Conservation (phyloP, 1,140 invertebrate species). For the Trachelipus rathkii region DNA sequence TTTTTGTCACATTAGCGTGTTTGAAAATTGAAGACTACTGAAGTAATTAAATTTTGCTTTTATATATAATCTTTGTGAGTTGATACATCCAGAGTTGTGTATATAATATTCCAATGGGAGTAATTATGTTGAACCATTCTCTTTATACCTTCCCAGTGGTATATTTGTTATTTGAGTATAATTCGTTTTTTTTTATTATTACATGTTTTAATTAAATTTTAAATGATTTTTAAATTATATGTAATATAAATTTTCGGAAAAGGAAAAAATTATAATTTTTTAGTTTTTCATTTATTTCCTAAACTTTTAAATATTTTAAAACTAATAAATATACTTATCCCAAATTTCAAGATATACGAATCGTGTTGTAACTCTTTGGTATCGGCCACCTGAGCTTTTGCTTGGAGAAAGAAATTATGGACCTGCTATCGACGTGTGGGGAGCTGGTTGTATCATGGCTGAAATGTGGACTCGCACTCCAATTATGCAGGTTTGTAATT, state of each 20-base stretch:
- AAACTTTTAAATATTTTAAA: too few relatives aligned
- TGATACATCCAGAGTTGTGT: too few relatives aligned
- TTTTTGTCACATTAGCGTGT: too few relatives aligned
- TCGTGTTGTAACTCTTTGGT: conserved; percentile 96
- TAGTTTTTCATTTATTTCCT: neutral
- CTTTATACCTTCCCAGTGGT: too few relatives aligned
- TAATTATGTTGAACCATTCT: too few relatives aligned
- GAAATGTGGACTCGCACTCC: conserved; percentile 95
- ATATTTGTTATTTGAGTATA: too few relatives aligned
- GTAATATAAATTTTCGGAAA: conserved; percentile 10
- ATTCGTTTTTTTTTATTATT: too few relatives aligned
- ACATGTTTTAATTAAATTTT: conserved; percentile 46
- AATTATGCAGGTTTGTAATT: conserved; percentile 58
- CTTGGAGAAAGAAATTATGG: conserved; percentile 93
- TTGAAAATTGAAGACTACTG: too few relatives aligned
- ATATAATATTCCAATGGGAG: too few relatives aligned
- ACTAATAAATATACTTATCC: too few relatives aligned
- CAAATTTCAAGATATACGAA: conserved; percentile 74
- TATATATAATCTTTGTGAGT: too few relatives aligned
- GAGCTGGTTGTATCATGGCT: conserved; percentile 97
- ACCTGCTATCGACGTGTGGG: conserved; percentile 96
- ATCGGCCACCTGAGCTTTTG: conserved; percentile 83
- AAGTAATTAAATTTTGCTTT: too few relatives aligned
- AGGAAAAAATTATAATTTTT: neutral
- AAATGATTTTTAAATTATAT: neutral